Base-by-base conservation (phyloP, 2,888 invertebrate species). In the Aplocera efformata region DNA sequence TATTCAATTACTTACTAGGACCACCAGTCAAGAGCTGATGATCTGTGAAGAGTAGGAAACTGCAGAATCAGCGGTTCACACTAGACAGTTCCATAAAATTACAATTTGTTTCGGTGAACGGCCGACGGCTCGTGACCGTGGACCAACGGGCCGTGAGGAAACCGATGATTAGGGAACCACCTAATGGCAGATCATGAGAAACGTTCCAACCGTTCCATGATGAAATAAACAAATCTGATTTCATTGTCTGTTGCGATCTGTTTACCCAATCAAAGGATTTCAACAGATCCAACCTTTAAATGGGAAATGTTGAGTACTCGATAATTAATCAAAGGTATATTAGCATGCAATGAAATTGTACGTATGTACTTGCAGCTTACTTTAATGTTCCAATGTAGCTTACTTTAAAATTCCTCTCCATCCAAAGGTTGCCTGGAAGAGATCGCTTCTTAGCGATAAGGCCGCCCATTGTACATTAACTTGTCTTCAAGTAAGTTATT, bases 111-210 rank as follows among this genome's bases (percentile, higher is more conserved):
- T 63, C 73, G 79, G 79, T 79, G 78, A 79, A 77, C 58, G 75
- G 66, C 72, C 78, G 67, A 36, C 50, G 52, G 58, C 53, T 70
- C 75, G 73, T 75, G 77, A 76, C 75, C 77, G 67, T 72, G 70
- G 60, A 64, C 57, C 56, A 39, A 57, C 35, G 40, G 48, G 50
- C 53, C 45, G 36, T 51, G 44, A 50, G 51, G 48, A 45, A 50
- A 43, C 45, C 29, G 32, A 49, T 25, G 25, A 25, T 42, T 32
- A 53, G 48, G 53, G 38, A 42, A 48, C 53, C 40, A 50, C 47
- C 55, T 57, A 36, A 53, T 44, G 48, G 34, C 47, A 42, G 50
- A 56, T 56, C 50, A 50, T 50, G 35, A 32, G 34, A 39, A 46
- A 39, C 22, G 9, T 36, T 42, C 29, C 27, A 39, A 46, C 36